phyloP scores from a whole-genome alignment of 64 coral and sea anemone species.

The Anthopleura sola region DNA sequence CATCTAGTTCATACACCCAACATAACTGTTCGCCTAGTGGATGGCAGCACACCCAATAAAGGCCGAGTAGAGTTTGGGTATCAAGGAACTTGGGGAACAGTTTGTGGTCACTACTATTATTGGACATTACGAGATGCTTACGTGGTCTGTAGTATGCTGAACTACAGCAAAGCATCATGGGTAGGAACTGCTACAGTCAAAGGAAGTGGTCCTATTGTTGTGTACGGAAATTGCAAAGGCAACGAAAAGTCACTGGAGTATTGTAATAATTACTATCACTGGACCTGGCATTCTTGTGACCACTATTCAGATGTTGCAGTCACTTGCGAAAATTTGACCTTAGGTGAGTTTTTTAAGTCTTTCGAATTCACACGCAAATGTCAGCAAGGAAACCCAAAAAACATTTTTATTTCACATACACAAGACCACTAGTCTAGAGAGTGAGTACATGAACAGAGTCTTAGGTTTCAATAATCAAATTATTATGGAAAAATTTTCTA shows the following conservation, averaged over 20 bases:
- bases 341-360: neutral
- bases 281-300: neutral
- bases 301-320: neutral
- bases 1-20: neutral
- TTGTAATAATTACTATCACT: neutral
- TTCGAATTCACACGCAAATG: no score
- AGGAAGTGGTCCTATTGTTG: neutral
- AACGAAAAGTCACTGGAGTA: neutral
- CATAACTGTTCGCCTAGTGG: neutral
- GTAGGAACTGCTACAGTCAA: neutral
- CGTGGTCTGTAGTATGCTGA: constrained; percentile 1
- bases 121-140: neutral
- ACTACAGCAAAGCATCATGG: neutral
- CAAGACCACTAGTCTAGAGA: no score
- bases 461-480: no score
- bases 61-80: neutral
- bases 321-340: neutral
- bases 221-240: neutral
- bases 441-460: no score
- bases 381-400: no score
- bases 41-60: neutral
- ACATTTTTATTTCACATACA: no score
- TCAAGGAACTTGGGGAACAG: neutral
- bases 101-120: neutral
- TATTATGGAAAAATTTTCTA: no score